These are phyloP conservation scores for Halocynthia roretzi DNA, from an alignment of 23 tunicate species.

Conservation along the genomic window DNA sequence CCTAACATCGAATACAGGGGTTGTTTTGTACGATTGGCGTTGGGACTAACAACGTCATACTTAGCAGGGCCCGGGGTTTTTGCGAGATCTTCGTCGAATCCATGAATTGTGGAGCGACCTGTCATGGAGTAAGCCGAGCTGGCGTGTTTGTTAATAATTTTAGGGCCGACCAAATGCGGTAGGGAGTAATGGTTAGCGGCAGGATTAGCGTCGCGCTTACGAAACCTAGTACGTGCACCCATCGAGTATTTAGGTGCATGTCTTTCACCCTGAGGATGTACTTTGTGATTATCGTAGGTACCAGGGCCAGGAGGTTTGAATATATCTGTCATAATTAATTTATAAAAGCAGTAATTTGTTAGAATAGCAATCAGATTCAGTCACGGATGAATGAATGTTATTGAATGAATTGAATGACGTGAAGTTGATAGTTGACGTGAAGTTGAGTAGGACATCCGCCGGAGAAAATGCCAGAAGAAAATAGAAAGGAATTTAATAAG, in stretches of 20 bases:
- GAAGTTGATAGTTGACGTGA: too few relatives aligned
- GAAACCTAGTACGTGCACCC: constrained; percentile 64
- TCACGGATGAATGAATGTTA: too few relatives aligned
- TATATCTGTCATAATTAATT: constrained; percentile 12
- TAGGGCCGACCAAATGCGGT: constrained; percentile 81
- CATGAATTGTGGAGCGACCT: constrained; percentile 55
- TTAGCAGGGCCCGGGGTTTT: constrained; percentile 90
- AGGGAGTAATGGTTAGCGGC: constrained; percentile 84
- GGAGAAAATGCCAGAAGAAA: too few relatives aligned
- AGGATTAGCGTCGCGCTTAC: constrained; percentile 83
- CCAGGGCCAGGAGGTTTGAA: constrained; percentile 97
- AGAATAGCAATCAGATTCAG: background rate
- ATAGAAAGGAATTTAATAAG: too few relatives aligned
- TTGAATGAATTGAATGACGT: too few relatives aligned
- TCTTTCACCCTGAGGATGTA: constrained; percentile 91
- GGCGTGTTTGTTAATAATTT: constrained; percentile 72
- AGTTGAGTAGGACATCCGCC: too few relatives aligned
- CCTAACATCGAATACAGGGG: constrained; percentile 88
- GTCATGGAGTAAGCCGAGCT: constrained; percentile 80
- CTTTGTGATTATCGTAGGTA: constrained; percentile 72
- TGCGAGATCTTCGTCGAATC: constrained; percentile 83
- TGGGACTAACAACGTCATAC: constrained; percentile 56
- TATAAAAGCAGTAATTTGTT: background rate
- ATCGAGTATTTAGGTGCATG: constrained; percentile 87
- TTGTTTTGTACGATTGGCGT: constrained; percentile 51